Percentiles rank a stretch among this genome's conserved stretches.
These are phyloP conservation scores for Oscheius onirici DNA, from an alignment of 2,888 invertebrate genomes.

Conservation along the genomic window DNA sequence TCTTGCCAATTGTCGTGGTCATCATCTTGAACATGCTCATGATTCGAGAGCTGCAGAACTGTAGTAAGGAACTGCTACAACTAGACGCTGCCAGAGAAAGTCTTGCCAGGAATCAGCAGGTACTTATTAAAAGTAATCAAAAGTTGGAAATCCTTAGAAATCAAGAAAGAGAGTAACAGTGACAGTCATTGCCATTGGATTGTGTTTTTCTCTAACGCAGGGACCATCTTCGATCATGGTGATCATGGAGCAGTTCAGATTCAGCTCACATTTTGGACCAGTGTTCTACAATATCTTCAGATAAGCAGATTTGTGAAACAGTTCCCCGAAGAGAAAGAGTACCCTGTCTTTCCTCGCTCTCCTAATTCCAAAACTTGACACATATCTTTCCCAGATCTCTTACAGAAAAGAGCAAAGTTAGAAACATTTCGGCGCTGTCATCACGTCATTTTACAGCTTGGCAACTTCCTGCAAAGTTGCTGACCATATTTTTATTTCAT, in stretches of 20 bases:
- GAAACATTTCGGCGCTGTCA: too few species aligned
- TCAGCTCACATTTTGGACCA: slow-evolving; percentile 43
- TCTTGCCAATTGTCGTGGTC: slow-evolving; percentile 66
- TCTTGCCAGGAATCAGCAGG: slow-evolving; percentile 43
- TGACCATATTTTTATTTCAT: too few species aligned
- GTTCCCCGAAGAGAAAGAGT: too few species aligned
- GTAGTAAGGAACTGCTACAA: slow-evolving; percentile 12
- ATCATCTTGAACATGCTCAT: slow-evolving; percentile 63
- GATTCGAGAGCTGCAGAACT: slow-evolving; percentile 55
- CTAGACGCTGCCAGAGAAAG: slow-evolving; percentile 46
- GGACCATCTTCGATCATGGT: slow-evolving; percentile 70
- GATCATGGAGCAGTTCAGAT: slow-evolving; percentile 62
- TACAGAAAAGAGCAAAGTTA: too few species aligned
- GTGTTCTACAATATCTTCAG: slow-evolving; percentile 51
- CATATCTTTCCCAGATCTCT: too few species aligned
- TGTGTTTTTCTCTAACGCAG: slow-evolving; percentile 68
- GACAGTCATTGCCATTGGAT: slow-evolving; percentile 66
- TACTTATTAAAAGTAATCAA: slow-evolving; percentile 10
- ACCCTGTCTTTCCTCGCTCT: too few species aligned
- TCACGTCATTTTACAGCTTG: too few species aligned
- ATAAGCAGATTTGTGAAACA: slow-evolving; percentile 24
- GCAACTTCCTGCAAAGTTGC: too few species aligned
- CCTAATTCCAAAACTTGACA: too few species aligned
- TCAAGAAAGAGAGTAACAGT: slow-evolving; percentile 60
- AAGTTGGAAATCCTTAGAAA: slow-evolving; percentile 36